Percentiles rank a stretch among this genome's conserved stretches.
Conservation (phyloP, 2,888 invertebrate genomes). For the Lymantria dispar region DNA sequence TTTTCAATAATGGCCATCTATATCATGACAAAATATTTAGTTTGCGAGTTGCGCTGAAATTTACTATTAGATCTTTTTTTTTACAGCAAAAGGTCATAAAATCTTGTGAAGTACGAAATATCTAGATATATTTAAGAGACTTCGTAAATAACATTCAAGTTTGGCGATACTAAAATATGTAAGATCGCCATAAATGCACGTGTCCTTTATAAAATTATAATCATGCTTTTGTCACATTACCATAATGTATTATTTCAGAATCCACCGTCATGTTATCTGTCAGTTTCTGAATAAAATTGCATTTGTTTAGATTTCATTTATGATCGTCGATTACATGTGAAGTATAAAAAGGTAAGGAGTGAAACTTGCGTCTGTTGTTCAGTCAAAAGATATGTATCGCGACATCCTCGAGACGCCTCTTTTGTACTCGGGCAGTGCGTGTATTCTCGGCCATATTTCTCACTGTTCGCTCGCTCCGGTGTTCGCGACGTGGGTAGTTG, state of each 20-base stretch:
- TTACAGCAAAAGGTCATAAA: too few species aligned
- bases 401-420: slow-evolving; percentile 68
- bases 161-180: too few species aligned
- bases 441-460: slow-evolving; percentile 77
- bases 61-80: too few species aligned
- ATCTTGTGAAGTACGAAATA: too few species aligned
- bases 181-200: too few species aligned
- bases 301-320: slow-evolving; percentile 42
- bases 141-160: too few species aligned
- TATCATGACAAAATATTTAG: too few species aligned
- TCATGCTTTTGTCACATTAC: background rate
- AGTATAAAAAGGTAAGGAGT: slow-evolving; percentile 57
- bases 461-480: slow-evolving; percentile 55
- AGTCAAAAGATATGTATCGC: slow-evolving; percentile 71
- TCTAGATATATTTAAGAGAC: too few species aligned
- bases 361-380: slow-evolving; percentile 64
- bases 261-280: slow-evolving; percentile 27
- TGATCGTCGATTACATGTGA: slow-evolving; percentile 51
- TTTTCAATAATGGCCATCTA: too few species aligned
- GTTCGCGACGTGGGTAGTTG: slow-evolving; percentile 79
- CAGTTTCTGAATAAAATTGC: slow-evolving; percentile 34
- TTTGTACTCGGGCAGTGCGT: slow-evolving; percentile 71
- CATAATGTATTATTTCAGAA: background rate
- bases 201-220: too few species aligned
- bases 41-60: too few species aligned